phyloP scores from a whole-genome alignment of 1,140 invertebrate genomes.

The Neodiprion virginianus region DNA sequence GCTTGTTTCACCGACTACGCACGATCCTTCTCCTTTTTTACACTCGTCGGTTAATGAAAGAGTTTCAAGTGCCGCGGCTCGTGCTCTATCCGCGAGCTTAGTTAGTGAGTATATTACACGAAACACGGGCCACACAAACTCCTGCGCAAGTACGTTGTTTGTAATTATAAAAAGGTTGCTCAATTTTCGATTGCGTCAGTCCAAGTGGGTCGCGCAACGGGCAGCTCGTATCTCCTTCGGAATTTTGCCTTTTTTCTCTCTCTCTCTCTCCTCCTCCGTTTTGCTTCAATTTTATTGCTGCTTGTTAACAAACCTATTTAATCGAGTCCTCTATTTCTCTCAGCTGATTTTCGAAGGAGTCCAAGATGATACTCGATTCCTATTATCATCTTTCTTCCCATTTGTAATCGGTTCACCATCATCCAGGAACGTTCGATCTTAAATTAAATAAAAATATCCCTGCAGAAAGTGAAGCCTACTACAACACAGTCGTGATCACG shows the following conservation, averaged over 20 bases:
- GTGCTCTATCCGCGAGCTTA: too few relatives aligned
- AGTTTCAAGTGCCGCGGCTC: neutral
- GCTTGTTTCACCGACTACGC: neutral
- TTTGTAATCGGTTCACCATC: too few relatives aligned
- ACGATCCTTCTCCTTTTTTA: neutral
- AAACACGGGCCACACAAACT: too few relatives aligned
- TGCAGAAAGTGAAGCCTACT: too few relatives aligned
- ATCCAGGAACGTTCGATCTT: too few relatives aligned
- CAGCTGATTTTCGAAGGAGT: neutral
- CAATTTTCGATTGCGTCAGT: neutral
- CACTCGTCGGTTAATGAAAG: neutral
- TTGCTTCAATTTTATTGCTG: too few relatives aligned
- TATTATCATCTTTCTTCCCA: too few relatives aligned
- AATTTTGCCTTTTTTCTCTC: slow-evolving; percentile 23
- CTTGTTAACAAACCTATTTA: neutral
- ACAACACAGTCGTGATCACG: too few relatives aligned
- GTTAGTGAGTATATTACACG: too few relatives aligned
- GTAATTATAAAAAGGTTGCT: slow-evolving; percentile 5
- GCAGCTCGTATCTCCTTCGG: slow-evolving; percentile 31
- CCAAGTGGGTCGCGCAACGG: slow-evolving; percentile 8
- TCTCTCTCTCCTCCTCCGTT: slow-evolving; percentile 24
- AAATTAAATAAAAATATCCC: too few relatives aligned
- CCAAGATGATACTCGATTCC: too few relatives aligned
- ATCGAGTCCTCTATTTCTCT: neutral
- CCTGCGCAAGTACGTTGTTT: neutral